phyloP scores from a whole-genome alignment of 2,797 vertebrate species.

The Oreochromis mossambicus region DNA sequence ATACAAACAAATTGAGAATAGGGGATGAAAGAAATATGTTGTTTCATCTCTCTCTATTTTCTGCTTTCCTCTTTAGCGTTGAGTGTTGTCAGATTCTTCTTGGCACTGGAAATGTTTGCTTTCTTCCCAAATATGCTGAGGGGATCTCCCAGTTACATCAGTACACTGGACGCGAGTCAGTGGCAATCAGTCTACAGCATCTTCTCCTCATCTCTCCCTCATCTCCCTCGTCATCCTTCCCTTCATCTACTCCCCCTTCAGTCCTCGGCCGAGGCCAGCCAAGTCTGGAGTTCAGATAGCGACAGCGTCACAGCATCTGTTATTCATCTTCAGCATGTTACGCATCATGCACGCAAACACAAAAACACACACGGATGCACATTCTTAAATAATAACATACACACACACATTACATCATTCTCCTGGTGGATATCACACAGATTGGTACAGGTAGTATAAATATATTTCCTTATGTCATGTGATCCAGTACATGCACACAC shows the following conservation, averaged over 20 bases:
- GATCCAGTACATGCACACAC: not conserved
- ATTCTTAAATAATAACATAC: not conserved
- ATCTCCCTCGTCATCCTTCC: not conserved
- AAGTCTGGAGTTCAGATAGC: slow-evolving; percentile 33
- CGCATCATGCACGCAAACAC: not conserved
- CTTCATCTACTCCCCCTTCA: slow-evolving; percentile 9
- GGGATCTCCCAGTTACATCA: slow-evolving; percentile 23
- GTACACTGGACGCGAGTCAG: slow-evolving; percentile 21
- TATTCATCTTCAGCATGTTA: slow-evolving; percentile 39
- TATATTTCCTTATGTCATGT: not conserved
- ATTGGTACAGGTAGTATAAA: not conserved
- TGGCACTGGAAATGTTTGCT: not conserved
- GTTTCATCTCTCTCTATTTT: slow-evolving; percentile 9
- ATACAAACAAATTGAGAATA: not conserved
- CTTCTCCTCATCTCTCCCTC: slow-evolving; percentile 1
- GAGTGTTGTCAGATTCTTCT: not conserved
- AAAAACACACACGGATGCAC: slow-evolving; percentile 7
- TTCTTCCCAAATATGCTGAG: slow-evolving; percentile 7
- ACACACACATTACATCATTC: not conserved
- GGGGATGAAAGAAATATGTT: not conserved
- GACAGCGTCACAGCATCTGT: slow-evolving; percentile 37
- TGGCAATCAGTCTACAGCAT: slow-evolving; percentile 40
- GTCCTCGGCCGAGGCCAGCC: not conserved
- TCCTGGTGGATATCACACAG: not conserved
- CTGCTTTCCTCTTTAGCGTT: not conserved